Conservation (phyloP, 2,797 vertebrate species). For the Coilia nasus region DNA sequence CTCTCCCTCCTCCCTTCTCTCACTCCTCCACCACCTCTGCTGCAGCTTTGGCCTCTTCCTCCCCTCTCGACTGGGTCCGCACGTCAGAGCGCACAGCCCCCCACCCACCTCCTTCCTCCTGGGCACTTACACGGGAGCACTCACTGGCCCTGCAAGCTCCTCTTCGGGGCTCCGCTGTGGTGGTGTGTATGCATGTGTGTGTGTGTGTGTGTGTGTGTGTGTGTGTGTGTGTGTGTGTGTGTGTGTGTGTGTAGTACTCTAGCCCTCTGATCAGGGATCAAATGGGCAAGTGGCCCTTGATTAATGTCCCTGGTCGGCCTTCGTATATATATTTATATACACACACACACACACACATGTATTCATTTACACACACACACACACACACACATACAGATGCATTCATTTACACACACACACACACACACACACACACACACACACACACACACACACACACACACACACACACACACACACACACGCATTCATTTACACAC, state of each 20-base stretch:
- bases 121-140: neutral
- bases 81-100: neutral
- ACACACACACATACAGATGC: slow-evolving; percentile 43
- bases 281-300: slow-evolving; percentile 65
- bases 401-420: neutral
- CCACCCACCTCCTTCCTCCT: neutral
- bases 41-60: neutral
- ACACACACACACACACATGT: no score
- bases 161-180: neutral
- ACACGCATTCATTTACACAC: no score
- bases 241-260: slow-evolving; percentile 35
- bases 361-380: slow-evolving; percentile 28
- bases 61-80: neutral
- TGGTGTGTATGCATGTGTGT: slow-evolving; percentile 51
- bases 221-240: slow-evolving; percentile 25
- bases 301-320: slow-evolving; percentile 65
- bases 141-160: neutral
- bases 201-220: slow-evolving; percentile 34
- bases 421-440: no score
- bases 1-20: no score
- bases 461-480: slow-evolving; percentile 30
- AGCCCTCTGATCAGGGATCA: slow-evolving; percentile 50
- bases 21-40: slow-evolving; percentile 40
- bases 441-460: slow-evolving; percentile 1
- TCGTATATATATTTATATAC: slow-evolving; percentile 62